Evolutionary conservation across 2,797 vertebrate species (phyloP).

Genomic region (Acanthurus tractus): DNA sequence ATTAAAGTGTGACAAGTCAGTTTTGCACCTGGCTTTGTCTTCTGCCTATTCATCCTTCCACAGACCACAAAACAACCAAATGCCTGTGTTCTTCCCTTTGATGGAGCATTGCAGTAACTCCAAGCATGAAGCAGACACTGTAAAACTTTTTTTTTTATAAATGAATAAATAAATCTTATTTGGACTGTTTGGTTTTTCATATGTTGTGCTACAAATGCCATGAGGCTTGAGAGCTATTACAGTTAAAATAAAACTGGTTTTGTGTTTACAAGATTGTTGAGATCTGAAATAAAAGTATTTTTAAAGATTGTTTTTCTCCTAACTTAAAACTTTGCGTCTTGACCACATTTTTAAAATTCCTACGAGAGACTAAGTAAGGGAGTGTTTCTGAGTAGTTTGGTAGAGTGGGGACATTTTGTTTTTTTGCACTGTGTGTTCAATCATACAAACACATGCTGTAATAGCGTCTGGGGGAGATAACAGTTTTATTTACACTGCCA

Average conservation of each 20-base stretch:
- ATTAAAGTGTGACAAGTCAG: slow-evolving; percentile 57
- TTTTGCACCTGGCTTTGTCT: slow-evolving; percentile 65
- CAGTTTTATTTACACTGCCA: slow-evolving; percentile 64
- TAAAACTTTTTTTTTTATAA: no score
- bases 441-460: slow-evolving; percentile 28
- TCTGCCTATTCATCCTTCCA: slow-evolving; percentile 54
- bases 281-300: slow-evolving; percentile 11
- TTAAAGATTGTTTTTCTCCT: not conserved
- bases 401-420: slow-evolving; percentile 26
- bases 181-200: not conserved
- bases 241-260: slow-evolving; percentile 7
- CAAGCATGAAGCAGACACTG: slow-evolving; percentile 24
- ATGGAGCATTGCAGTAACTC: not conserved
- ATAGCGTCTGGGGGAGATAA: slow-evolving; percentile 61
- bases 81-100: slow-evolving; percentile 9
- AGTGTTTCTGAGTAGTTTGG: slow-evolving; percentile 10
- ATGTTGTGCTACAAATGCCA: slow-evolving; percentile 13
- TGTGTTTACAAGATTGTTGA: slow-evolving; percentile 1
- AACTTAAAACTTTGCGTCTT: not conserved
- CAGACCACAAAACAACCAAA: slow-evolving; percentile 21
- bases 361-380: not conserved
- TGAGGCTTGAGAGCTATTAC: not conserved
- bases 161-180: not conserved
- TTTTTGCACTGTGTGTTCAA: slow-evolving; percentile 9
- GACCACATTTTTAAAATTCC: not conserved